Conservation (phyloP, 2,797 vertebrate genomes). For the Anguilla obscura region DNA sequence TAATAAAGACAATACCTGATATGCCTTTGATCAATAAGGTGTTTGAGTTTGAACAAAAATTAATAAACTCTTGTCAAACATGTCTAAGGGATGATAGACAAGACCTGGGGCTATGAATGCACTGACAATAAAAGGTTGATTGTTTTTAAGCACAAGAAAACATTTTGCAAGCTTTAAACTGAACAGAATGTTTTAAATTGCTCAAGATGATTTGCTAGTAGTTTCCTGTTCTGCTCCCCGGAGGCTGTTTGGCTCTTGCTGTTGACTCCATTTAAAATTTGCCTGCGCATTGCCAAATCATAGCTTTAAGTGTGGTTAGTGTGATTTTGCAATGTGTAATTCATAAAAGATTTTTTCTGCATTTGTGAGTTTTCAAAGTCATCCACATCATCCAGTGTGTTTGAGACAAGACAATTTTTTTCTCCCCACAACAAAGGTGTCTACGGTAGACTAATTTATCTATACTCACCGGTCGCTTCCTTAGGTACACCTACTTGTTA, state of each 20-base stretch:
- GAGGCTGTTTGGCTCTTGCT: constrained; percentile 49
- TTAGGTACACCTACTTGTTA: no score
- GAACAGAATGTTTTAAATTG: constrained; percentile 41
- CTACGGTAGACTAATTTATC: neutral
- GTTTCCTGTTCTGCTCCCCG: constrained; percentile 26
- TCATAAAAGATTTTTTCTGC: neutral
- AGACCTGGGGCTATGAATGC: constrained; percentile 50
- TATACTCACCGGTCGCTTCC: neutral
- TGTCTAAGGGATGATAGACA: constrained; percentile 48
- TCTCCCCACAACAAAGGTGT: neutral
- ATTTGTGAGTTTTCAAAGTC: neutral
- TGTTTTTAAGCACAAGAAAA: constrained; percentile 34
- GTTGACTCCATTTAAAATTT: constrained; percentile 15
- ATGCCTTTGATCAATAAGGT: constrained; percentile 52
- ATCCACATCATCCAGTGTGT: neutral
- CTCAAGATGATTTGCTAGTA: constrained; percentile 38
- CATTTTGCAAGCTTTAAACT: constrained; percentile 33
- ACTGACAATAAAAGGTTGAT: constrained; percentile 48
- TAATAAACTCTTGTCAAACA: constrained; percentile 64
- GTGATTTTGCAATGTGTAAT: constrained; percentile 4
- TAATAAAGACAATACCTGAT: constrained; percentile 42
- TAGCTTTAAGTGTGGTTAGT: constrained; percentile 8
- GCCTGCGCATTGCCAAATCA: constrained; percentile 11
- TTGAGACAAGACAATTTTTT: neutral
- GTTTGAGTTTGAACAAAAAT: constrained; percentile 52